Percentiles rank a stretch among this genome's conserved stretches.
These are phyloP conservation scores for Lycaena phlaeas DNA, from an alignment of 2,888 invertebrate genomes.

Conservation along the genomic window DNA sequence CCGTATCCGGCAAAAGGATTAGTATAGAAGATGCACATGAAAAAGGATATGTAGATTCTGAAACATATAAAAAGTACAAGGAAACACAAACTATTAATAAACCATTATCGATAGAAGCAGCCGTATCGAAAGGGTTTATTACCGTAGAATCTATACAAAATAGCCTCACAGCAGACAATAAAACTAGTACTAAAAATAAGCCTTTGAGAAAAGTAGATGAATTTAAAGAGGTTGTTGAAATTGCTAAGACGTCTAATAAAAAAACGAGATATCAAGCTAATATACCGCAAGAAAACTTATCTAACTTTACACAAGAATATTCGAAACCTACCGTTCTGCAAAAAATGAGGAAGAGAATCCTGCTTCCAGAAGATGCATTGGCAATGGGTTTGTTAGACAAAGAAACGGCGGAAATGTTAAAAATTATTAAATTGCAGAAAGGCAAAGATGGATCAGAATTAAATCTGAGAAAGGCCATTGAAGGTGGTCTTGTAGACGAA, in stretches of 20 bases:
- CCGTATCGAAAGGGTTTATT: conserved; percentile 69
- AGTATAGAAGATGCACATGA: conserved; percentile 77
- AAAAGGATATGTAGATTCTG: conserved; percentile 63
- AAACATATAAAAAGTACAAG: conserved; percentile 25
- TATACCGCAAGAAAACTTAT: conserved; percentile 61
- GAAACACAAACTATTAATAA: conserved; percentile 50
- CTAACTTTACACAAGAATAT: conserved; percentile 62
- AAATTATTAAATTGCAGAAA: conserved; percentile 72
- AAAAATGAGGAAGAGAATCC: conserved; percentile 83
- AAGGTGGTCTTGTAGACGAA: conserved; percentile 79
- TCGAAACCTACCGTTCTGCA: conserved; percentile 82
- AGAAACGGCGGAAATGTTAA: conserved; percentile 80
- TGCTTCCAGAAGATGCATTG: conserved; percentile 83
- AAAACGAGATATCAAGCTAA: conserved; percentile 80
- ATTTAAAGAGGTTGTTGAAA: conserved; percentile 68
- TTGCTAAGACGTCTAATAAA: conserved; percentile 69
- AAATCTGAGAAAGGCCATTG: conserved; percentile 84
- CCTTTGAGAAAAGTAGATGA: conserved; percentile 28
- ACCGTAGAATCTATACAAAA: conserved; percentile 68
- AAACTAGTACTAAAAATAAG: conserved; percentile 28
- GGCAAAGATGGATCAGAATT: conserved; percentile 74
- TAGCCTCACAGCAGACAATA: conserved; percentile 49
- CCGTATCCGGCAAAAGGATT: conserved; percentile 80
- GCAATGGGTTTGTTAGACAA: conserved; percentile 85
- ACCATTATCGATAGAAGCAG: conserved; percentile 73